Conservation (phyloP, 2,888 invertebrate species). For the Mycalesis mineus region DNA sequence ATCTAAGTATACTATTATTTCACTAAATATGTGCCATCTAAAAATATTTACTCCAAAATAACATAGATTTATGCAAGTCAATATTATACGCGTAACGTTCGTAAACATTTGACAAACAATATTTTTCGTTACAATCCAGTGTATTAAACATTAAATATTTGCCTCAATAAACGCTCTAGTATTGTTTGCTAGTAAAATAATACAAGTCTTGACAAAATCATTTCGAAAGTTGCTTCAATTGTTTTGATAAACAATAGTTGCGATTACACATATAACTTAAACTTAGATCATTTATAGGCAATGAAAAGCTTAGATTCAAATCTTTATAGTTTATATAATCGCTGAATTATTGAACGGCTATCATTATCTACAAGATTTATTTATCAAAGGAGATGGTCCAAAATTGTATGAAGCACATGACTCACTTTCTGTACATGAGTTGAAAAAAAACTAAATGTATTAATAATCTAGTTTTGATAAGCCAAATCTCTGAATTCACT, state of each 20-base stretch:
- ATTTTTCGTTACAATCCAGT: slow-evolving; percentile 39
- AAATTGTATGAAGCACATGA: too few species aligned
- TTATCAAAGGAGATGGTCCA: too few species aligned
- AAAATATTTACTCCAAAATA: slow-evolving; percentile 24
- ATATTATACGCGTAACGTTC: slow-evolving; percentile 22
- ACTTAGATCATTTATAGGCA: slow-evolving; percentile 6
- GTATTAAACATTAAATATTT: slow-evolving; percentile 64
- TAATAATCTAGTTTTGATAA: too few species aligned
- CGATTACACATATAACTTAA: slow-evolving; percentile 36
- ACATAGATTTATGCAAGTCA: slow-evolving; percentile 21
- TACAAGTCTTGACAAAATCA: slow-evolving; percentile 68
- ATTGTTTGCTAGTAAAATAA: slow-evolving; percentile 64
- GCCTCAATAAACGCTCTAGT: slow-evolving; percentile 50
- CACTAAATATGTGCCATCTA: slow-evolving; percentile 16
- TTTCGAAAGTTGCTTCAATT: slow-evolving; percentile 57
- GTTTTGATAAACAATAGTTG: slow-evolving; percentile 53
- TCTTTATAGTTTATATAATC: too few species aligned
- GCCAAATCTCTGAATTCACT: too few species aligned
- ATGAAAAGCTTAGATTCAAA: too few species aligned
- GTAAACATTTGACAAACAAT: slow-evolving; percentile 34
- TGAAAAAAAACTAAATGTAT: too few species aligned
- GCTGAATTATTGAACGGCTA: too few species aligned
- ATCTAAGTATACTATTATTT: slow-evolving; percentile 6
- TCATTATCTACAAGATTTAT: too few species aligned
- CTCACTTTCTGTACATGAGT: too few species aligned